Conservation (phyloP, 1,140 invertebrate genomes). For the Sarcophaga peregrina region DNA sequence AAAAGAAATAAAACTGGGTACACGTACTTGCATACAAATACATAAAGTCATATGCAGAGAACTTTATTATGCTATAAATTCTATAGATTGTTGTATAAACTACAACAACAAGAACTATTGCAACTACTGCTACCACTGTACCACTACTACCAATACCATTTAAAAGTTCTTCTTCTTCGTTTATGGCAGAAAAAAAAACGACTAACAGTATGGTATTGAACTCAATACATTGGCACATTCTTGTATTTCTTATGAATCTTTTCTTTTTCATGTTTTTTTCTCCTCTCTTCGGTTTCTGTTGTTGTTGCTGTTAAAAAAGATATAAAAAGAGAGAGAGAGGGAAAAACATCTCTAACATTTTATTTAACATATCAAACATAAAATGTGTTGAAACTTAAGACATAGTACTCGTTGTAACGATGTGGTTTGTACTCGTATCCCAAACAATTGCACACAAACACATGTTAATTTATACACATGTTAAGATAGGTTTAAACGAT, state of each 20-base stretch:
- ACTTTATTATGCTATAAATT: conserved; percentile 3
- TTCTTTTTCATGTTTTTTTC: too few relatives aligned
- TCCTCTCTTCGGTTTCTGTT: too few relatives aligned
- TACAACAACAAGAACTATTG: background rate
- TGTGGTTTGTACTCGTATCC: background rate
- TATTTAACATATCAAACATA: background rate
- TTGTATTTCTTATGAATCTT: too few relatives aligned
- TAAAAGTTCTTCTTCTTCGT: background rate
- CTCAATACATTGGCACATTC: background rate
- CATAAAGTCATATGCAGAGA: too few relatives aligned
- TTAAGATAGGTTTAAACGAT: too few relatives aligned
- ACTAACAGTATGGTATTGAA: background rate
- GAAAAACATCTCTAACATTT: too few relatives aligned
- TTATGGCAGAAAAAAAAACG: background rate
- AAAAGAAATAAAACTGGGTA: too few relatives aligned
- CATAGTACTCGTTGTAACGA: background rate
- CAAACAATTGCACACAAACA: background rate
- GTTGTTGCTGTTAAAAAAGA: too few relatives aligned
- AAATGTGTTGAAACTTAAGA: background rate
- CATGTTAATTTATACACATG: background rate
- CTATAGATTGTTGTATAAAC: conserved; percentile 12
- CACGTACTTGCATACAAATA: too few relatives aligned
- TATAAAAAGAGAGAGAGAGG: too few relatives aligned
- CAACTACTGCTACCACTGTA: background rate
- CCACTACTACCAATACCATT: too few relatives aligned